A percentile compares a stretch with the other conserved stretches of the same genome.
These are phyloP conservation scores for Misgurnus anguillicaudatus DNA, from an alignment of 2,113 vertebrate genomes.

Conservation along the genomic window DNA sequence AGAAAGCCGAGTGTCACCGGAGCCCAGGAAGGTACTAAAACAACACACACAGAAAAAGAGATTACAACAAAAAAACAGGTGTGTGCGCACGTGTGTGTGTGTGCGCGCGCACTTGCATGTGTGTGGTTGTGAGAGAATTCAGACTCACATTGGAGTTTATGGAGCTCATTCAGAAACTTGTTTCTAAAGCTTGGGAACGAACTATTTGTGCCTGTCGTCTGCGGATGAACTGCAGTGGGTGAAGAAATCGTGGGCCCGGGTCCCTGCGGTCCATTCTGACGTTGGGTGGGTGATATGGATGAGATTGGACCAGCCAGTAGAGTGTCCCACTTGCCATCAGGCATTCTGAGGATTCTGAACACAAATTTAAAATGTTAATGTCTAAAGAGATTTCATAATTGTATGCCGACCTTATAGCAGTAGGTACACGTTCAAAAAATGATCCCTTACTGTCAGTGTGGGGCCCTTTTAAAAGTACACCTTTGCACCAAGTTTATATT, in stretches of 20 bases:
- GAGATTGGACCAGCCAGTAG: neutral
- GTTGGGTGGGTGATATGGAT: neutral
- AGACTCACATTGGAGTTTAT: constrained; percentile 65
- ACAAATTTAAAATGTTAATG: neutral
- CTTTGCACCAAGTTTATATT: too few relatives aligned
- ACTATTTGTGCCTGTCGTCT: constrained; percentile 6
- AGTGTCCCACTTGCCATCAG: neutral
- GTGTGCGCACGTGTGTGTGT: neutral
- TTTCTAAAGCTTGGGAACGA: constrained; percentile 36
- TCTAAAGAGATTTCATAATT: neutral
- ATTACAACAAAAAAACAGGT: neutral
- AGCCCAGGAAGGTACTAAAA: constrained; percentile 69
- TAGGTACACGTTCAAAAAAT: too few relatives aligned
- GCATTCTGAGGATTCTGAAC: constrained; percentile 34
- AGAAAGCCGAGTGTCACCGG: constrained; percentile 74
- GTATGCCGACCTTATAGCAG: too few relatives aligned
- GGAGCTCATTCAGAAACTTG: constrained; percentile 69
- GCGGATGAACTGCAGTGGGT: constrained; percentile 7
- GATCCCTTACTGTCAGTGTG: too few relatives aligned
- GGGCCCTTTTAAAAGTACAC: too few relatives aligned
- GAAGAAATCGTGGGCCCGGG: neutral
- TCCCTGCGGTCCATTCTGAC: neutral
- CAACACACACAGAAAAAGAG: constrained; percentile 19
- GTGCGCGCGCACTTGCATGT: too few relatives aligned
- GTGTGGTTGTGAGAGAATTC: neutral